Conservation (phyloP, 1,140 invertebrate genomes). For the Diorhabda carinulata region DNA sequence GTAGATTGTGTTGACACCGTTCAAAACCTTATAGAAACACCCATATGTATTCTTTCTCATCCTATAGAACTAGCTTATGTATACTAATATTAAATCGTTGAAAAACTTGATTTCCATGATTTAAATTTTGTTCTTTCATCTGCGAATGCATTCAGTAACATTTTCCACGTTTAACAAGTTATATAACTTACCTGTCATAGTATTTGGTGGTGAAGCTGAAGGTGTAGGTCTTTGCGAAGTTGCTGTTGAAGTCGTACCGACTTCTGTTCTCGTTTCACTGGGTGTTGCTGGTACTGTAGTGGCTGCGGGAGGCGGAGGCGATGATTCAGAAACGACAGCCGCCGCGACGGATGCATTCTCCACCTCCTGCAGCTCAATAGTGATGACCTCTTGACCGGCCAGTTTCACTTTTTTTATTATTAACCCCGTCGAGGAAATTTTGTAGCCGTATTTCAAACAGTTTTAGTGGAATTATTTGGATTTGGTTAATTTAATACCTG, state of each 20-base stretch:
- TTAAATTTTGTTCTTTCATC: not conserved
- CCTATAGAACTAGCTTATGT: not conserved
- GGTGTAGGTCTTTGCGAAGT: conserved; percentile 29
- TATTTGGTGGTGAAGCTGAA: conserved; percentile 41
- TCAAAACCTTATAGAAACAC: no score
- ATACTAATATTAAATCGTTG: not conserved
- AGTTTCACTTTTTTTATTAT: conserved; percentile 32
- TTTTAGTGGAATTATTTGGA: conserved; percentile 6
- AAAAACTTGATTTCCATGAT: not conserved
- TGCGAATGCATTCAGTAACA: not conserved
- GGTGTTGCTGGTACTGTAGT: not conserved
- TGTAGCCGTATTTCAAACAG: not conserved
- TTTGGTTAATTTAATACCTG: conserved; percentile 2
- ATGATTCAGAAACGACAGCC: conserved; percentile 21
- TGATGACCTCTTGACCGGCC: conserved; percentile 43
- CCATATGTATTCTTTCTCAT: no score
- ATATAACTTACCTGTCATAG: conserved; percentile 42
- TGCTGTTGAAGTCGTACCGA: conserved; percentile 21
- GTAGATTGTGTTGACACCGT: no score
- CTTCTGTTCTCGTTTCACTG: conserved; percentile 7
- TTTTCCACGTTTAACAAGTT: no score
- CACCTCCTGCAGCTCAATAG: conserved; percentile 43
- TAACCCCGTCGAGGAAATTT: conserved; percentile 11
- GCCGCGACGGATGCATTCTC: conserved; percentile 35
- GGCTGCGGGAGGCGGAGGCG: conserved; percentile 21